A percentile compares a stretch with the other conserved stretches of the same genome.
Conservation (phyloP, 2,888 invertebrate species). For the Aporophyla lueneburgensis region DNA sequence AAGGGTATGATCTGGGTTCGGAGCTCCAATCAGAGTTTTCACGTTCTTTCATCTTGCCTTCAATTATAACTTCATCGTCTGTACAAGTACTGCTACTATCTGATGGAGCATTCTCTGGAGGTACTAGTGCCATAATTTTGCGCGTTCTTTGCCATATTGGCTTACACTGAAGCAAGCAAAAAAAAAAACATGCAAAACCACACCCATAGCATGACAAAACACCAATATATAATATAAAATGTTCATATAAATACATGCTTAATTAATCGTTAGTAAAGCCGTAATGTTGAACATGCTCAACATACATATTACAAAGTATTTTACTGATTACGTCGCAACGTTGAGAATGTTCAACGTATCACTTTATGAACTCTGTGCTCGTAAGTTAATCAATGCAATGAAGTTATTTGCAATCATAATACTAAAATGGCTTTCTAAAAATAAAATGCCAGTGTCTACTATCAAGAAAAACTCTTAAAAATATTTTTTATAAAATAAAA, state of each 20-base stretch:
- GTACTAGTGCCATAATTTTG: too few species aligned
- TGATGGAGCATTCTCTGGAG: too few species aligned
- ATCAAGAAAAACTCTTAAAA: neutral
- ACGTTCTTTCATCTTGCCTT: too few species aligned
- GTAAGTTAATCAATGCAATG: slow-evolving; percentile 5
- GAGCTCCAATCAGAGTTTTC: too few species aligned
- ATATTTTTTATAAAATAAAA: neutral
- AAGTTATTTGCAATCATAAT: neutral
- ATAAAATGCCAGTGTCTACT: neutral
- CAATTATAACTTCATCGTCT: too few species aligned
- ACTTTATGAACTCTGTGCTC: slow-evolving; percentile 4
- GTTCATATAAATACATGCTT: neutral
- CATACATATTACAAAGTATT: neutral
- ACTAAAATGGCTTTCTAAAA: neutral
- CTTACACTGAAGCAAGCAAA: too few species aligned
- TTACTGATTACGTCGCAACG: neutral
- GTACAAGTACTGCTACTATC: too few species aligned
- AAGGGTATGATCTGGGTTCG: too few species aligned
- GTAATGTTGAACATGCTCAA: neutral
- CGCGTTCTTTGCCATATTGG: too few species aligned
- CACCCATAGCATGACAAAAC: too few species aligned
- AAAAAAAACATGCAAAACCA: too few species aligned
- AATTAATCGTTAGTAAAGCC: neutral
- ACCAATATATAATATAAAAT: slow-evolving; percentile 7
- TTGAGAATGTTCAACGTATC: slow-evolving; percentile 6